These are phyloP conservation scores for Rotaria sp. DNA, from an alignment of 2,888 invertebrate genomes.

Conservation along the genomic window DNA sequence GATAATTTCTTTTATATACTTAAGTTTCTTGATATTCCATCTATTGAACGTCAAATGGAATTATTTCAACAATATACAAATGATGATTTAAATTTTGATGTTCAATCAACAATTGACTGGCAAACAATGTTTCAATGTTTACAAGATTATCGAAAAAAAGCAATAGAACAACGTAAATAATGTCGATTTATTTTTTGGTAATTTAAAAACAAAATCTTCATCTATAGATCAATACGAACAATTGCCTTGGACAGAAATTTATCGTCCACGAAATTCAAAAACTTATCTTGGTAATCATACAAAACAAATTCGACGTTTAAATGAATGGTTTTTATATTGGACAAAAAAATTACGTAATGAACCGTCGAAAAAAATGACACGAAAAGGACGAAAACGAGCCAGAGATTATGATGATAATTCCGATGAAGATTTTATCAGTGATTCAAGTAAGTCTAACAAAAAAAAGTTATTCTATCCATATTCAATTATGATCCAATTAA, in stretches of 20 bases:
- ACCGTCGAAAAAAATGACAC: neutral
- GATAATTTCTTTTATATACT: neutral
- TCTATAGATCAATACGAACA: neutral
- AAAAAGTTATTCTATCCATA: too few species aligned
- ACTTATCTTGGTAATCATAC: neutral
- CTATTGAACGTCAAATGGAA: neutral
- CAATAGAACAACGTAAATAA: neutral
- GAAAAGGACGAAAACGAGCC: neutral
- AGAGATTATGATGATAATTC: slow-evolving; percentile 8
- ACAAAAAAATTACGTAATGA: neutral
- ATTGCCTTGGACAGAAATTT: slow-evolving; percentile 8
- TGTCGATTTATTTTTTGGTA: neutral
- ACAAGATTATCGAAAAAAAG: neutral
- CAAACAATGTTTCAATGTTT: neutral
- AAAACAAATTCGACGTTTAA: slow-evolving; percentile 8
- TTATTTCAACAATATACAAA: slow-evolving; percentile 26
- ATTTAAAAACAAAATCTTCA: neutral
- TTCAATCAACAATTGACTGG: neutral
- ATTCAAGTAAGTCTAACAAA: neutral
- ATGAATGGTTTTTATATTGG: slow-evolving; percentile 18
- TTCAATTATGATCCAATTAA: too few species aligned
- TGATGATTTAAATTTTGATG: neutral
- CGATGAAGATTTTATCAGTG: slow-evolving; percentile 8
- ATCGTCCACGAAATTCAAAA: neutral
- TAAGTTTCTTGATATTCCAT: neutral